These are phyloP conservation scores for Agrochola macilenta DNA, from an alignment of 2,888 invertebrate genomes.

Conservation along the genomic window DNA sequence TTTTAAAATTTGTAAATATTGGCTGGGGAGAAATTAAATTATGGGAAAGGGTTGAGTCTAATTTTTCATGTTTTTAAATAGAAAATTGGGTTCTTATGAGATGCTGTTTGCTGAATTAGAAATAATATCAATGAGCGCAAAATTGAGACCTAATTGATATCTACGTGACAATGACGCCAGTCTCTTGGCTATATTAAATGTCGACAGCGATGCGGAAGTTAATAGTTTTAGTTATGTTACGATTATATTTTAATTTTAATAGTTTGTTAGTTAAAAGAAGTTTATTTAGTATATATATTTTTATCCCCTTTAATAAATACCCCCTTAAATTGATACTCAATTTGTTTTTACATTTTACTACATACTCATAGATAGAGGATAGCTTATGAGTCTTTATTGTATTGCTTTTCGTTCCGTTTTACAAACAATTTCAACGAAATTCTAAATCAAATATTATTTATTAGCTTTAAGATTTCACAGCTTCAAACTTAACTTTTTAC, in stretches of 20 bases:
- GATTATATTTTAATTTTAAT: no score
- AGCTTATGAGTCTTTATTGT: neutral
- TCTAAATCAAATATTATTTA: neutral
- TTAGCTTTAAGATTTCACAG: no score
- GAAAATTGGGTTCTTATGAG: conserved; percentile 14
- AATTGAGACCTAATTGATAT: neutral
- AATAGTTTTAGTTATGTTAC: no score
- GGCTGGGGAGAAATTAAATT: conserved; percentile 7
- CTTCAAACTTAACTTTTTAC: neutral
- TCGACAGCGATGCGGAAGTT: no score
- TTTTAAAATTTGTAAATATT: conserved; percentile 58
- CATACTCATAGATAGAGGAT: neutral
- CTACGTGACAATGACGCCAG: no score
- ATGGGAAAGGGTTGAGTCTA: conserved; percentile 1
- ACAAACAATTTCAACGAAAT: neutral
- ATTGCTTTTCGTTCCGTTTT: neutral
- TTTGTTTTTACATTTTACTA: neutral
- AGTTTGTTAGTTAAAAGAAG: no score
- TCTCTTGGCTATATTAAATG: no score
- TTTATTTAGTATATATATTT: no score
- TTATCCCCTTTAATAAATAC: no score
- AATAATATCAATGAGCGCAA: neutral
- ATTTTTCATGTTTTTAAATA: neutral
- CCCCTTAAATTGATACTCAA: neutral
- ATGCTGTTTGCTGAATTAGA: neutral